Percentiles rank a stretch among this genome's conserved stretches.
Evolutionary conservation across 2,797 vertebrate genomes (phyloP).

Genomic region (Urophycis tenuis): DNA sequence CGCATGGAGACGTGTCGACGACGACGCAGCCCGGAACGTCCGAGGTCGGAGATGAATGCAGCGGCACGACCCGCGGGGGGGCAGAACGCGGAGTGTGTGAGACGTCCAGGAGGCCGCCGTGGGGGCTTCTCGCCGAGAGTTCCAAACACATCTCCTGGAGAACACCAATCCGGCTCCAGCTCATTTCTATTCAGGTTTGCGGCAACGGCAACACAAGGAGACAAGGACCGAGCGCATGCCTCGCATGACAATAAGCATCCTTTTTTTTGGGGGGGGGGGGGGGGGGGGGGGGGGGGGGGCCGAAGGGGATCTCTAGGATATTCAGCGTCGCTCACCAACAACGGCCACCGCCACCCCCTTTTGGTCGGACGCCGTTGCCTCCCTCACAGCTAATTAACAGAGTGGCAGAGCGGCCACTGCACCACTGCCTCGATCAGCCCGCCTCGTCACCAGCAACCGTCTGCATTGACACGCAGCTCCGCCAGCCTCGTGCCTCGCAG

Average conservation of each 20-base stretch:
- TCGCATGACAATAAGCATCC: neutral
- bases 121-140: too few relatives aligned
- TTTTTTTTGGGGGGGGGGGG: too few relatives aligned
- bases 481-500: conserved; percentile 18
- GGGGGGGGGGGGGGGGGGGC: too few relatives aligned
- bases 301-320: neutral
- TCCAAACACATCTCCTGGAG: too few relatives aligned
- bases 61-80: too few relatives aligned
- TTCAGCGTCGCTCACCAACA: too few relatives aligned
- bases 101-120: too few relatives aligned
- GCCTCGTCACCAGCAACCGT: conserved; percentile 57
- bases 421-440: conserved; percentile 47
- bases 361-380: neutral
- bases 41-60: too few relatives aligned
- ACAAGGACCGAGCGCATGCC: neutral
- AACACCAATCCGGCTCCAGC: neutral
- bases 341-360: neutral
- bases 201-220: neutral
- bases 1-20: too few relatives aligned
- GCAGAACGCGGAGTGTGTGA: too few relatives aligned
- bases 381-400: conserved; percentile 41
- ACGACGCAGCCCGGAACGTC: too few relatives aligned
- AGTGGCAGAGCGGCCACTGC: conserved; percentile 56
- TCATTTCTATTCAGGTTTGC: neutral
- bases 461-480: conserved; percentile 51